Evolutionary conservation across 2,113 vertebrate genomes (phyloP), one percentile per base, ranked within the genome.

Genomic region (Proteles cristata): DNA sequence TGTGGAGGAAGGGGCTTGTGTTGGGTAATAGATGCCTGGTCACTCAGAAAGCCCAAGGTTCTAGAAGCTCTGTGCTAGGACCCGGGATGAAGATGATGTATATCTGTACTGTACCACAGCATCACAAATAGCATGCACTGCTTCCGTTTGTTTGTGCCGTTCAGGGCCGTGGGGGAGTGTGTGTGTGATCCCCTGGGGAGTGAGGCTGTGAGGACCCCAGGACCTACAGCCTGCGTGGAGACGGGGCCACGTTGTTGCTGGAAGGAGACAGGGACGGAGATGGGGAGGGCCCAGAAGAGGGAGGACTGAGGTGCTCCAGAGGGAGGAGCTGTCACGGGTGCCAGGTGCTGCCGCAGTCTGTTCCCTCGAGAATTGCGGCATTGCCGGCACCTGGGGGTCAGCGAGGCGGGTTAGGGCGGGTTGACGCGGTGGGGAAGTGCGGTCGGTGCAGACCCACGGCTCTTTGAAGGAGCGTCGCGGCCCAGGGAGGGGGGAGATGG

Each of bases 51-150:
- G 25, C 6, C 39, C 28, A 43, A 45, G 87, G 55, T 35, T 39
- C 31, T 61, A 5, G 87, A 45, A 45, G 87, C 69, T 45, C 39
- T 7, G 11, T 43, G 71, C 55, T 33, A 5, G 28, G 71, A 77
- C 16, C 39, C 11, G 10, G 16, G 17, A 7, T 10, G 28, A 45
- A 77, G 55, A 17, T 39, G 39, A 5, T 0, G 9, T 31, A 11
- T 3, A 48, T 21, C 7, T 25, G 5, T 33, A 16, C 16, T 4
- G 1, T 11, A 7, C 48, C 21, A 10, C 31, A 15, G 12, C 5
- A 11, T 48, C 55, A 48, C 39, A 5, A 0, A 4, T 35, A 43
- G 9, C 2, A 7, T 15, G 28, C 0, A 9, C 16, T 10, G n/a
- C 28, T 15, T 35, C 11, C 0, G 58, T 35, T 10, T 11, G 19